Evolutionary conservation across 2,113 vertebrate species (phyloP).

Genomic region (Muscicapa adusta): DNA sequence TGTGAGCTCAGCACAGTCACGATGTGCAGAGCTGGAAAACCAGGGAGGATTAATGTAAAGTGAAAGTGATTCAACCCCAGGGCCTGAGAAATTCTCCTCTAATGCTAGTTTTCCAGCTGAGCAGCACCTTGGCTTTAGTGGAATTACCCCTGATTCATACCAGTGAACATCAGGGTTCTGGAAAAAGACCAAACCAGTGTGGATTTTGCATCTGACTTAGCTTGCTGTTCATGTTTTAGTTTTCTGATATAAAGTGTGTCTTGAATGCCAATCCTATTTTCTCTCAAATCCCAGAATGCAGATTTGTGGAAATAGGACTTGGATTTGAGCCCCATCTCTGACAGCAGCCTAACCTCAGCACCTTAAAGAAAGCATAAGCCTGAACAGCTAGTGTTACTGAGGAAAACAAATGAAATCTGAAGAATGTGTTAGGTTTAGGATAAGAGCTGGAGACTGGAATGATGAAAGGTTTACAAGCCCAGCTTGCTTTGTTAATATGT

Average conservation of each 20-base stretch:
- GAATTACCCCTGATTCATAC: conserved; percentile 1
- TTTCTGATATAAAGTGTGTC: not conserved
- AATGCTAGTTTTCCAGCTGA: conserved; percentile 18
- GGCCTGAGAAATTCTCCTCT: not conserved
- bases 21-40: not conserved
- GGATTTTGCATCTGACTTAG: not conserved
- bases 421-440: not conserved
- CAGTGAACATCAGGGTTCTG: not conserved
- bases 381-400: not conserved
- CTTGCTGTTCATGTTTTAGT: not conserved
- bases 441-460: not conserved
- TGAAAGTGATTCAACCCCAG: conserved; percentile 4
- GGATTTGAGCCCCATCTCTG: not conserved
- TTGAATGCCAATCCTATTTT: not conserved
- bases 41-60: not conserved
- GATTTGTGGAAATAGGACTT: not conserved
- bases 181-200: not conserved
- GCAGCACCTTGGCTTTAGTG: not conserved
- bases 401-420: conserved; percentile 8
- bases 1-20: not conserved
- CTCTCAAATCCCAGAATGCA: not conserved
- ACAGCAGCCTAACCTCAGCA: not conserved
- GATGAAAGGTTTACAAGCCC: not conserved
- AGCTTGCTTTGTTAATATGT: not conserved
- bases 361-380: not conserved